phyloP scores from a whole-genome alignment of 2,888 invertebrate species.

The Crepidodera aurea region DNA sequence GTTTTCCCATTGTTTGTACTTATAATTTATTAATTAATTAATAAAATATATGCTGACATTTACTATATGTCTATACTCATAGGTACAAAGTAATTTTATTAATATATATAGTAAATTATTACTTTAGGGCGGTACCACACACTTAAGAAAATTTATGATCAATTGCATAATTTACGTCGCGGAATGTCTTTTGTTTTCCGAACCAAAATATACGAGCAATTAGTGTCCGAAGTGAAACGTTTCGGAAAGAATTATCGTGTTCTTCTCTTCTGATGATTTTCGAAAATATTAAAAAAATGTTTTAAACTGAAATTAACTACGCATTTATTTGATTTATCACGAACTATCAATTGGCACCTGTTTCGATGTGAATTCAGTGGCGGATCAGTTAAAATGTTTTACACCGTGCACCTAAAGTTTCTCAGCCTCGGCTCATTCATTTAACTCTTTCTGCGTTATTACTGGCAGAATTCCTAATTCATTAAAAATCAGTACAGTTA shows the following conservation, averaged over 20 bases:
- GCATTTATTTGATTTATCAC: neutral
- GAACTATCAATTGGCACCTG: constrained; percentile 13
- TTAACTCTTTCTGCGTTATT: too few relatives aligned
- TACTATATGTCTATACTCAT: too few relatives aligned
- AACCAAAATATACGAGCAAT: constrained; percentile 23
- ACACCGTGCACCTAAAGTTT: too few relatives aligned
- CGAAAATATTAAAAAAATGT: constrained; percentile 12
- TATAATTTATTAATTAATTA: too few relatives aligned
- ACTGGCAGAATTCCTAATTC: too few relatives aligned
- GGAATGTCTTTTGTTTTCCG: constrained; percentile 13
- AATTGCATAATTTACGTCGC: constrained; percentile 10
- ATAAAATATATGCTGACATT: too few relatives aligned
- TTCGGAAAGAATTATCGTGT: constrained; percentile 21
- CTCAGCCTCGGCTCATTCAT: too few relatives aligned
- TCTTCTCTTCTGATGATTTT: constrained; percentile 11
- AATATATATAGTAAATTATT: neutral
- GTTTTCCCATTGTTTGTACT: too few relatives aligned
- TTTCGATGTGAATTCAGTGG: neutral
- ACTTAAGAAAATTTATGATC: constrained; percentile 16
- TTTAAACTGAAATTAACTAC: constrained; percentile 13
- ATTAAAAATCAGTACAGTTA: too few relatives aligned
- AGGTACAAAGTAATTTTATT: neutral
- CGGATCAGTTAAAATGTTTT: too few relatives aligned
- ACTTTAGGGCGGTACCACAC: constrained; percentile 16
- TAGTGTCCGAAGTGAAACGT: constrained; percentile 21